Base-by-base conservation (phyloP, 2,888 invertebrate species). In the Conus canariensis region DNA sequence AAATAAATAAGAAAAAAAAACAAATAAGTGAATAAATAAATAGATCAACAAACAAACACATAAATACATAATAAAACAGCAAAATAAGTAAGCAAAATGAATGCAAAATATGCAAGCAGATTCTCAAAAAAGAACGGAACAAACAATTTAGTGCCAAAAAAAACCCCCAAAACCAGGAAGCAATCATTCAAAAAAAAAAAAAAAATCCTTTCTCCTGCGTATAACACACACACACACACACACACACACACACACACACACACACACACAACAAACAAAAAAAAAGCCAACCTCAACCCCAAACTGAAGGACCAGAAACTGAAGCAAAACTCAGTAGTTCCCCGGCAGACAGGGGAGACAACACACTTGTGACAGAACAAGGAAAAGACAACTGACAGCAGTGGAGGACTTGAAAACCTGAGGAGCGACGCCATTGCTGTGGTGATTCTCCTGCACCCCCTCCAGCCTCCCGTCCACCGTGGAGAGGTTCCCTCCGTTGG, bases 401-500 rank as follows among this genome's bases (percentile, higher is more conserved):
- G 56, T 87, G 82, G 82, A 83, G 45, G 70, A 14, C 82, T 82
- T 80, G 88, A 88, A 64, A 30, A 89, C 89, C 89, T 89, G 89
- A 45, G 89, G 30, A 14, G 58, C 89, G 83, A 56, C 74, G 58
- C 89, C 89, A 59, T 89, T 89, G 74, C 70, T 59, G 67, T 67
- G 82, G 10, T 45, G 25, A 45, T 25, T 70, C 70, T 67, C 74
- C 89, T 25, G 85, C 58, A 16, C 64, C 64, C 64, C 89, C 14
- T 1, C 85, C 83, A 64, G 59, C 16, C 70, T 56, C 85, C 60
- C 85, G 58, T 83, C 82, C 82, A 83, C 82, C 58, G 19, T 10
- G 10, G 58, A 14, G 19, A 10, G 16, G 58, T 58, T 83, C 14
- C 60, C 60, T 0, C 85, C 86, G 86, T 67, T 30, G 7, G 19